Base-by-base conservation (phyloP, 2,888 invertebrate genomes). In the Tipula confusa region DNA sequence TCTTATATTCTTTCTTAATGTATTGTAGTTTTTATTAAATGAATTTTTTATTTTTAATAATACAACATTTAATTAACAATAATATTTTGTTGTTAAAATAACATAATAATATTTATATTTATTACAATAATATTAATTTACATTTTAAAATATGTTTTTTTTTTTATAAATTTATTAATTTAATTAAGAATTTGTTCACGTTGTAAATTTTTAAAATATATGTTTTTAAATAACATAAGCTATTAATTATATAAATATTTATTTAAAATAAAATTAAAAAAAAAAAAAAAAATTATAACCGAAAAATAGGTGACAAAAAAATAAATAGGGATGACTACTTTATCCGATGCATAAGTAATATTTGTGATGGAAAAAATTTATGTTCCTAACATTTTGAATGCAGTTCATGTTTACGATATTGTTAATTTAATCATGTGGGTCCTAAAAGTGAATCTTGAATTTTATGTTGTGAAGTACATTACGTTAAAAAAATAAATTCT, bases 31-130 rank as follows among this genome's bases (percentile, higher is more conserved):
- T 64, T 64, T 64, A 64, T 64, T 64, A 24, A 64, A 24, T 64
- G 64, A 64, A 64, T 24, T 64, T 24, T 9, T 24, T 9, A 24
- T 24, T 9, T 2, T 64, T 24, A 24, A 24, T 24, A 24, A 24
- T 64, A 24, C 24, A 64, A 64, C 64, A 64, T 64, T 64, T 64
- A 64, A 64, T 64, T 64, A n/a, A n/a, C n/a, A n/a, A 64, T 64
- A 64, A n/a, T 64, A 43, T n/a, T 15, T 43, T 43, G 6, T 43
- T 43, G n/a, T 43, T 43, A 64, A 24, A n/a, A n/a, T n/a, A n/a
- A n/a, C n/a, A n/a, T 64, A 64, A 64, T 18, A 24, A 64, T 64
- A 64, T 64, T 64, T 31, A 31, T 31, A 64, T 24, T 64, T n/a
- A n/a, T 64, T 64, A 64, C 64, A 64, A 4, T 64, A n/a, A n/a